phyloP scores from a whole-genome alignment of 2,888 invertebrate genomes.

The Apeira syringaria region DNA sequence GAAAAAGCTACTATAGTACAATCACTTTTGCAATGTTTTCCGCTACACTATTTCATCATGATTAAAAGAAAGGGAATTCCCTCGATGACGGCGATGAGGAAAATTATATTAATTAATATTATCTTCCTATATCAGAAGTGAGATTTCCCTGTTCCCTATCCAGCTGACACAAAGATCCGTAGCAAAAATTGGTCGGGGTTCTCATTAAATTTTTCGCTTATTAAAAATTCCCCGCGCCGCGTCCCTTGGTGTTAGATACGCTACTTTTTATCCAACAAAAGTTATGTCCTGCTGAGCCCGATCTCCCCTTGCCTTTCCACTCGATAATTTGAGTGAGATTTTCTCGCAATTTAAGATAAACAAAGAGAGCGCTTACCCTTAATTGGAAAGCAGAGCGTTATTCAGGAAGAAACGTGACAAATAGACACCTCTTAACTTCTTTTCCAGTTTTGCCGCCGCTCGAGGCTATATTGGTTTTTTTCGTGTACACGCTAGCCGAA shows the following conservation, averaged over 20 bases:
- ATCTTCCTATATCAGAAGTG: conserved; percentile 45
- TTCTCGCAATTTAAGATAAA: conserved; percentile 84
- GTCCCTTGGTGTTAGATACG: conserved; percentile 68
- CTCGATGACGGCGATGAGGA: conserved; percentile 4
- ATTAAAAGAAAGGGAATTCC: too few species aligned
- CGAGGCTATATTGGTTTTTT: conserved; percentile 76
- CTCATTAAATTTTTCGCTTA: conserved; percentile 84
- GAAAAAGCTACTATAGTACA: too few species aligned
- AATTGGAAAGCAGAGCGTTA: conserved; percentile 83
- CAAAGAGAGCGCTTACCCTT: conserved; percentile 83
- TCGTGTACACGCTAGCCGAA: conserved; percentile 64
- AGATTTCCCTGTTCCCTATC: conserved; percentile 46
- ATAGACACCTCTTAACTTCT: conserved; percentile 84
- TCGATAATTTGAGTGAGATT: conserved; percentile 84
- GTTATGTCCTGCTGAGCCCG: conserved; percentile 70
- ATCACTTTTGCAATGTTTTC: too few species aligned
- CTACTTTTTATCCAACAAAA: conserved; percentile 80
- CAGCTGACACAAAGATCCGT: conserved; percentile 64
- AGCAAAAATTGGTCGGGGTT: conserved; percentile 61
- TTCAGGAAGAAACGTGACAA: conserved; percentile 83
- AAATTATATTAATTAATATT: conserved; percentile 28
- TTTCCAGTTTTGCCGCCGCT: conserved; percentile 75
- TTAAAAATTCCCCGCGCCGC: conserved; percentile 81
- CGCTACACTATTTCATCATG: too few species aligned
- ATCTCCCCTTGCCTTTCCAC: conserved; percentile 75